Conservation (phyloP, 2,888 invertebrate species). For the Leucoma salicis region DNA sequence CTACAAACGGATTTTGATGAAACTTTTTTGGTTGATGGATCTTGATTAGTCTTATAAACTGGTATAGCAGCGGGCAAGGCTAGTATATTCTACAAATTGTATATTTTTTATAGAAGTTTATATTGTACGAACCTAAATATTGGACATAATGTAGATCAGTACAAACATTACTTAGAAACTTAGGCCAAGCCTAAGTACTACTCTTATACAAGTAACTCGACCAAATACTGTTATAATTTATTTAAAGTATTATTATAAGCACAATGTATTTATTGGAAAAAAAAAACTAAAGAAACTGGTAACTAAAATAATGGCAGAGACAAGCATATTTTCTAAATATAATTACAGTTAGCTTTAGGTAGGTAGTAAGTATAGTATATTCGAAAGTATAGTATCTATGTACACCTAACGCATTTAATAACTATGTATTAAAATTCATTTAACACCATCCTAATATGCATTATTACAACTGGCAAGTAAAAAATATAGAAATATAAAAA, state of each 20-base stretch:
- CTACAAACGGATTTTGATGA: no score
- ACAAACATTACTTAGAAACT: no score
- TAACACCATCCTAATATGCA: constrained; percentile 10
- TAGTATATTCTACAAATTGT: no score
- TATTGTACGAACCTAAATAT: no score
- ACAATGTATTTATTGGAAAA: not conserved
- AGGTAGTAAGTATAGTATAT: no score
- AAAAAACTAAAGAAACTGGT: not conserved
- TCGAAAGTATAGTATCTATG: no score
- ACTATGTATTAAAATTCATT: constrained; percentile 2
- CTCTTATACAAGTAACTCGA: no score
- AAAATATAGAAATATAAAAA: constrained; percentile 10
- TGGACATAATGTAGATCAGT: no score
- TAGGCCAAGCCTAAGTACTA: not conserved
- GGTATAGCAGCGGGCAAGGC: no score
- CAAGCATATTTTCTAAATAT: not conserved
- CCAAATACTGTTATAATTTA: not conserved
- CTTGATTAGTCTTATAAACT: no score
- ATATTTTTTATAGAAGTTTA: no score
- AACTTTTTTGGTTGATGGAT: no score
- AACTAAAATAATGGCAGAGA: not conserved
- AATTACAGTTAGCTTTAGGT: not conserved
- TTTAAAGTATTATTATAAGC: not conserved
- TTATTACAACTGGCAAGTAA: constrained; percentile 13
- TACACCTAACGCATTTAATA: constrained; percentile 12